Base-by-base conservation (phyloP, 2,888 invertebrate genomes). In the Ochropacha duplaris region DNA sequence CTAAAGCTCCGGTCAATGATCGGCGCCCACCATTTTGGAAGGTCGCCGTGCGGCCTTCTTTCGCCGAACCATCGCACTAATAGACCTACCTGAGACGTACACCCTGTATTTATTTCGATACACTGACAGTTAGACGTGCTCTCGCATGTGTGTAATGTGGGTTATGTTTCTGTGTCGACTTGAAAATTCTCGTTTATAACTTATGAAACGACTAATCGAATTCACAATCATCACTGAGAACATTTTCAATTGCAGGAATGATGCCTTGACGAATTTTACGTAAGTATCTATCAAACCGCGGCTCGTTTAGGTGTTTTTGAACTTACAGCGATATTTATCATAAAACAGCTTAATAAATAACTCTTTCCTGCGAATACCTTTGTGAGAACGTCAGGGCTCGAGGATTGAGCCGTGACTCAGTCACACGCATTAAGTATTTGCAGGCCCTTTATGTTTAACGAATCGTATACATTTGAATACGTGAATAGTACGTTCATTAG, bases 41-140 rank as follows among this genome's bases (percentile, higher is more conserved):
- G 92, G 92, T 92, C 92, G 89, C 84, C 79, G 76, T 79, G 83
- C 89, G 92, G 87, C 92, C 92, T 92, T 92, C 91, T 92, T 91
- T 88, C 82, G 80, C 71, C 82, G 78, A 79, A 75, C 80, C 83
- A 84, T 78, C 83, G 70, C 69, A 68, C 78, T 84, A 81, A 84
- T 79, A 76, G 75, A 76, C 70, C 65, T 69, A 76, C 76, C 76
- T 81, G 82, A 76, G 74, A 71, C 84, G 79, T 74, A 78, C 84
- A 89, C 87, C 88, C 88, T 87, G 84, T 87, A 84, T 87, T 90
- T 90, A 89, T 86, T 84, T 79, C 86, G 78, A 87, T 85, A 83
- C 82, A 79, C 85, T 81, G 80, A 91, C 90, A 89, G 90, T 90
- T 90, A 90, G 84, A 78, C 86, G 81, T 83, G 81, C 87, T 90